Evolutionary conservation across 1,140 invertebrate genomes (phyloP).

Genomic region (Habropoda laboriosa): DNA sequence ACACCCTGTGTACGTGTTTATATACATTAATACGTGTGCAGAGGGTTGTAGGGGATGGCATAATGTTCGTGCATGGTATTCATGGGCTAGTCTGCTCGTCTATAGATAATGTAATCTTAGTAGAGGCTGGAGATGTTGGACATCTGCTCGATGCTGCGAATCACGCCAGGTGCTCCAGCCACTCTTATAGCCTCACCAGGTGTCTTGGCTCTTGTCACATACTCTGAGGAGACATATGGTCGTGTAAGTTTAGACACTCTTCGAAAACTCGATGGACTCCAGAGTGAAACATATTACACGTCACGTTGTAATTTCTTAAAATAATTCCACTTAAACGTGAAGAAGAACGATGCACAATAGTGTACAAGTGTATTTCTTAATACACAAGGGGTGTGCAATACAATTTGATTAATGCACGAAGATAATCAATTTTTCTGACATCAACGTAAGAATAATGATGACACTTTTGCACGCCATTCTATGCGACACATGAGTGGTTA

Average conservation of each 20-base stretch:
- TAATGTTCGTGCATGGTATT: not conserved
- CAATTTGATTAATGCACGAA: no score
- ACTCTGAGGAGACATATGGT: not conserved
- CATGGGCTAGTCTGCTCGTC: not conserved
- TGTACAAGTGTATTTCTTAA: no score
- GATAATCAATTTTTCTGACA: no score
- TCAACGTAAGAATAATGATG: no score
- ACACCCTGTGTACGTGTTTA: not conserved
- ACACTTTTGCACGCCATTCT: no score
- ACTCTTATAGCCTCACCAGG: not conserved
- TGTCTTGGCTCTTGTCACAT: not conserved
- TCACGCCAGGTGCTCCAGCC: not conserved
- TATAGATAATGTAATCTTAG: not conserved
- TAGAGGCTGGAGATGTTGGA: not conserved
- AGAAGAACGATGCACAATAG: no score
- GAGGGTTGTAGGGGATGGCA: not conserved
- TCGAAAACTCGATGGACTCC: not conserved
- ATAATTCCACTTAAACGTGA: no score
- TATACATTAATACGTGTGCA: not conserved
- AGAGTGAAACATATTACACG: no score
- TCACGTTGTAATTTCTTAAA: no score
- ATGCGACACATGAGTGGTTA: no score
- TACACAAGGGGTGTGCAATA: no score
- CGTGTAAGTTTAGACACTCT: not conserved
- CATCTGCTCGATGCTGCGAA: conserved; percentile 15